Percentiles rank a stretch among this genome's conserved stretches.
These are phyloP conservation scores for Eleginops maclovinus DNA, from an alignment of 2,113 vertebrate species.

Conservation along the genomic window DNA sequence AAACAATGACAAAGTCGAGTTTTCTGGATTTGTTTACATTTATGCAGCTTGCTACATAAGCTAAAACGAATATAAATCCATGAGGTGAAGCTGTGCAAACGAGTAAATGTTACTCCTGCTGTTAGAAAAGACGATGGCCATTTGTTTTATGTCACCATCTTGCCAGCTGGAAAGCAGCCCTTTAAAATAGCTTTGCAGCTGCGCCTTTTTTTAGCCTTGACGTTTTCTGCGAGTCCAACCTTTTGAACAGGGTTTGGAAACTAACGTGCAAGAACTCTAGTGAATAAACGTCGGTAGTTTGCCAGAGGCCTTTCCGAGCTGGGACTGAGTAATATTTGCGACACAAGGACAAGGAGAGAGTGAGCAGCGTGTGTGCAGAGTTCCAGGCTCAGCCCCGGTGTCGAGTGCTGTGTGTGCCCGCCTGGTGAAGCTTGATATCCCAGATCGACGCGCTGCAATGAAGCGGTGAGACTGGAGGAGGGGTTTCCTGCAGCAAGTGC, in stretches of 20 bases:
- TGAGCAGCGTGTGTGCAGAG: neutral
- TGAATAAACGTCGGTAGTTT: neutral
- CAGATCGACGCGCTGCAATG: conserved; percentile 55
- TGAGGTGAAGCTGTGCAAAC: neutral
- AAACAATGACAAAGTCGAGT: too few species aligned
- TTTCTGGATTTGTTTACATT: neutral
- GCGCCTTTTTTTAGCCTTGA: conserved; percentile 48
- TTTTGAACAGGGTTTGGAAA: neutral
- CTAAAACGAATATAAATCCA: neutral
- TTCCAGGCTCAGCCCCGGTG: conserved; percentile 44
- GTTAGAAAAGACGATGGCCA: neutral
- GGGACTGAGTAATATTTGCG: neutral
- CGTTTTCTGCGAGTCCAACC: neutral
- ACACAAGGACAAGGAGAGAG: neutral
- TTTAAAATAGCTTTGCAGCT: conserved; percentile 5
- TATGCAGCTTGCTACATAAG: neutral
- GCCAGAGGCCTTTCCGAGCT: neutral
- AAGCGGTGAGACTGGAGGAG: conserved; percentile 62
- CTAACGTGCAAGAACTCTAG: neutral
- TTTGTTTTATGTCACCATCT: conserved; percentile 5
- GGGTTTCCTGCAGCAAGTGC: neutral
- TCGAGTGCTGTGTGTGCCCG: conserved; percentile 21
- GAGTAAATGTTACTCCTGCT: neutral
- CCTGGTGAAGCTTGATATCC: neutral
- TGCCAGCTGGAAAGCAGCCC: neutral